phyloP scores from a whole-genome alignment of 1,140 invertebrate species.

The Adoxophyes honmai region DNA sequence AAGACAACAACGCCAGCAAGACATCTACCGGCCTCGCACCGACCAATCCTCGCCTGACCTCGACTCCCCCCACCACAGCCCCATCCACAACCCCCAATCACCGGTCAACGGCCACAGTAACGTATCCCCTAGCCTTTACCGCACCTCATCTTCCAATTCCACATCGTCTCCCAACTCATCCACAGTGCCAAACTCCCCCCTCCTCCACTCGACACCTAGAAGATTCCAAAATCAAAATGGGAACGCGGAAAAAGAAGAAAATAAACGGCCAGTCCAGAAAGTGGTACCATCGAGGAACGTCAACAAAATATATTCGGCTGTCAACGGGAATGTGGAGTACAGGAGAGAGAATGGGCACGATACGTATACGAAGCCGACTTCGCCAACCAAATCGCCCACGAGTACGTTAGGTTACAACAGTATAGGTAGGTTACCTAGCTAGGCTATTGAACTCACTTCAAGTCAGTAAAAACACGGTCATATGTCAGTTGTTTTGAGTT shows the following conservation, averaged over 20 bases:
- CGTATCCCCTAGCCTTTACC: constrained; percentile 55
- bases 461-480: no score
- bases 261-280: constrained; percentile 78
- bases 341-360: constrained; percentile 69
- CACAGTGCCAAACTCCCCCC: constrained; percentile 59
- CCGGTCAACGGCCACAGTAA: constrained; percentile 72
- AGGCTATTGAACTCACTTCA: no score
- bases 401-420: constrained; percentile 76
- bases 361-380: constrained; percentile 85
- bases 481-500: no score
- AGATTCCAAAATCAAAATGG: constrained; percentile 61
- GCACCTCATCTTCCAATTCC: constrained; percentile 57
- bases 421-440: constrained; percentile 34
- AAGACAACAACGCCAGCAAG: constrained; percentile 88
- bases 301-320: constrained; percentile 61
- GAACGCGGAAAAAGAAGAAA: constrained; percentile 58
- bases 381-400: constrained; percentile 81
- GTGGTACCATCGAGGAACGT: constrained; percentile 78
- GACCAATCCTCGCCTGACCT: constrained; percentile 69
- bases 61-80: constrained; percentile 60
- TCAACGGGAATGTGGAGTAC: constrained; percentile 61
- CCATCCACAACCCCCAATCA: constrained; percentile 62
- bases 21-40: constrained; percentile 84
- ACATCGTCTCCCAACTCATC: constrained; percentile 42
- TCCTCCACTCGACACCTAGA: constrained; percentile 66